phyloP scores from a whole-genome alignment of 2,888 invertebrate genomes.

The Plagodis dolabraria region DNA sequence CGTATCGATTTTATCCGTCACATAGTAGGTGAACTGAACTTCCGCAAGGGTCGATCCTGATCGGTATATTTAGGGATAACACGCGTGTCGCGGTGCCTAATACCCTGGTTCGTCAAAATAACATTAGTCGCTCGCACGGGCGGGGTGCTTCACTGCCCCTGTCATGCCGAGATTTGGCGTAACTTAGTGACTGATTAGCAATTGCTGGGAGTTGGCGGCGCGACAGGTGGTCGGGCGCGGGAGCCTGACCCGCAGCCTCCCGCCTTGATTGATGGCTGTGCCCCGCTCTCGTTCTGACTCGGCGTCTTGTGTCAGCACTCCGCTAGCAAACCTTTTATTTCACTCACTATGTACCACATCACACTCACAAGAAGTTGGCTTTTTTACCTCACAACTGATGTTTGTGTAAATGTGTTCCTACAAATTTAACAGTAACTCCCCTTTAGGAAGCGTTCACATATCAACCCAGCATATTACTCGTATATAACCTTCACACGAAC shows the following conservation, averaged over 20 bases:
- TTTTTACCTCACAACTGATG: constrained; percentile 12
- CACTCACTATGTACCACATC: constrained; percentile 25
- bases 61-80: constrained; percentile 48
- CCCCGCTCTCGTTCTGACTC: constrained; percentile 57
- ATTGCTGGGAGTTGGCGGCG: constrained; percentile 73
- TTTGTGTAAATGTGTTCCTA: constrained; percentile 9
- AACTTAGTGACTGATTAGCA: constrained; percentile 84
- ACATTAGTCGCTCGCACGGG: constrained; percentile 59
- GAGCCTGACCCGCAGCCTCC: constrained; percentile 68
- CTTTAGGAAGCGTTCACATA: too few species aligned
- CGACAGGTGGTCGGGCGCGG: constrained; percentile 77
- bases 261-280: constrained; percentile 44
- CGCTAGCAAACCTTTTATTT: constrained; percentile 36
- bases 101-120: constrained; percentile 76
- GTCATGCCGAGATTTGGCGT: constrained; percentile 78
- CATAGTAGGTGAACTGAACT: constrained; percentile 11
- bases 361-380: constrained; percentile 17
- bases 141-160: constrained; percentile 61
- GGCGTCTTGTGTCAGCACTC: constrained; percentile 58
- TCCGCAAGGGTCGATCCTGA: constrained; percentile 24
- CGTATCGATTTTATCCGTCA: constrained; percentile 8
- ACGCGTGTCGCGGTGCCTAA: constrained; percentile 55
- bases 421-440: constrained; percentile 2
- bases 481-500: too few species aligned
- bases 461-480: too few species aligned